Percentiles rank a stretch among this genome's conserved stretches.
phyloP scores from a whole-genome alignment of 2,113 vertebrate species.

The Xiphorhynchus elegans region DNA sequence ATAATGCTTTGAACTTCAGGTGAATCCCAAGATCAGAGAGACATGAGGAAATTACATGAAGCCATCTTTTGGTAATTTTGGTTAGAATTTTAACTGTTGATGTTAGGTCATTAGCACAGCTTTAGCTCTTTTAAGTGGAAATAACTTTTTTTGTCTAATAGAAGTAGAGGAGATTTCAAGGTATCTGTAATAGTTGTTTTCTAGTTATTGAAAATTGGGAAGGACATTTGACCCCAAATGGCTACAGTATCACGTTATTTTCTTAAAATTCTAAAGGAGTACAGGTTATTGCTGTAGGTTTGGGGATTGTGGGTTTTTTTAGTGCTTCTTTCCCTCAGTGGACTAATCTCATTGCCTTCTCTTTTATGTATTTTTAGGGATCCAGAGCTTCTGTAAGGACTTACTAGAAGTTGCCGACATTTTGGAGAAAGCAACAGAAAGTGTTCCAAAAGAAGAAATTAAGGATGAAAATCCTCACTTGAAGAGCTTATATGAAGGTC shows the following conservation, averaged over 20 bases:
- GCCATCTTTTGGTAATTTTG: neutral
- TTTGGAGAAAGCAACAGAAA: conserved; percentile 93
- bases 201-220: neutral
- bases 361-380: conserved; percentile 75
- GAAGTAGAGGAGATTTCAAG: neutral
- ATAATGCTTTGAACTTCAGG: neutral
- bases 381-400: conserved; percentile 97
- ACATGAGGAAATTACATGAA: neutral
- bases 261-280: neutral
- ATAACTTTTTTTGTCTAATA: neutral
- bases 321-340: neutral
- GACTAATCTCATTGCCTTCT: neutral
- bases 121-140: neutral
- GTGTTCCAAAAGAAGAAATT: conserved; percentile 90
- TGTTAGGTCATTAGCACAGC: neutral
- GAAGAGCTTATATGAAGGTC: conserved; percentile 94
- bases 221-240: neutral
- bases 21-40: neutral
- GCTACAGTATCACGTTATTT: neutral
- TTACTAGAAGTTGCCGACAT: conserved; percentile 95
- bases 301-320: neutral
- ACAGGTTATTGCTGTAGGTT: neutral
- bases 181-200: neutral
- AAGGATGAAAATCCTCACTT: conserved; percentile 89
- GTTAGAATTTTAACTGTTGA: neutral